Evolutionary conservation across 1,140 invertebrate genomes (phyloP).

Genomic region (Apis florea): DNA sequence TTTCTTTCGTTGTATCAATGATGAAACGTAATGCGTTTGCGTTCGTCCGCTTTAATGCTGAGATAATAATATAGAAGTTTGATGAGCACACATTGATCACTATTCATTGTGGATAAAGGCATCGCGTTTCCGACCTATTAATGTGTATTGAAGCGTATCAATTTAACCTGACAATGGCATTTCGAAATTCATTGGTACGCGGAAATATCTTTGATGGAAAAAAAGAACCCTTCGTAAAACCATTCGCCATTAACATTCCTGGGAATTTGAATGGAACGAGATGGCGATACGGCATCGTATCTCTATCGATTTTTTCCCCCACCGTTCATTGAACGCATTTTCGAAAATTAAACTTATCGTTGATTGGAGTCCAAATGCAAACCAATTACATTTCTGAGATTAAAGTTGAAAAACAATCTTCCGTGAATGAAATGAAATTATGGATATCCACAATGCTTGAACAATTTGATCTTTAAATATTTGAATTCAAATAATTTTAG

Average conservation of each 20-base stretch:
- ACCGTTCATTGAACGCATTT: too few relatives aligned
- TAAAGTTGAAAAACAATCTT: not conserved
- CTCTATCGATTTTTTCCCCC: not conserved
- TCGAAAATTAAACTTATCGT: not conserved
- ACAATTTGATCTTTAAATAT: not conserved
- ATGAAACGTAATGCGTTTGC: not conserved
- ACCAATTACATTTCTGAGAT: not conserved
- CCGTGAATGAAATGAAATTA: not conserved
- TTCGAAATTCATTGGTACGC: constrained; percentile 18
- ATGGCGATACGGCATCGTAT: not conserved
- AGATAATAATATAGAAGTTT: constrained; percentile 32
- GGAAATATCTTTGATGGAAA: constrained; percentile 31
- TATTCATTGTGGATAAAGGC: constrained; percentile 21
- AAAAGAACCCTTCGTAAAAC: not conserved
- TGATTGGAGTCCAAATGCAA: not conserved
- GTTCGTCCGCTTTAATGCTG: constrained; percentile 1
- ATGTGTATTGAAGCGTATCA: constrained; percentile 28
- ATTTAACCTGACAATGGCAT: constrained; percentile 36
- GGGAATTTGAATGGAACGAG: not conserved
- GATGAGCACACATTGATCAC: constrained; percentile 27
- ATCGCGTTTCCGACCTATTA: constrained; percentile 28
- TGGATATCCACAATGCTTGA: not conserved
- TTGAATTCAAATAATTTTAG: too few relatives aligned
- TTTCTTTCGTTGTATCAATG: constrained; percentile 2
- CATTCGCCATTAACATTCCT: constrained; percentile 7